phyloP scores from a whole-genome alignment of 2,888 invertebrate species.

The Mycogona germanica region DNA sequence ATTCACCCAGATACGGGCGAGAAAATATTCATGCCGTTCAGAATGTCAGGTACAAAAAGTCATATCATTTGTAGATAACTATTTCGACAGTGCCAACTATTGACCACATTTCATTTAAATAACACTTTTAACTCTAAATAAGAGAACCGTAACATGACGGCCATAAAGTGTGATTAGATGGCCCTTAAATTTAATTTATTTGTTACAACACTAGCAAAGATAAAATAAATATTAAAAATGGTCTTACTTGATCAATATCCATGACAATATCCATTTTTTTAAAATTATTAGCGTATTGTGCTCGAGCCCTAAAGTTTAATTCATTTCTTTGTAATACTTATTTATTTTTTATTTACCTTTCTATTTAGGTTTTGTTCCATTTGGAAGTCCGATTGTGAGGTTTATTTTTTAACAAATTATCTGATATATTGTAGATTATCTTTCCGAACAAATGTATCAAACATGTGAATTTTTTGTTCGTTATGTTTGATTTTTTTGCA shows the following conservation, averaged over 20 bases:
- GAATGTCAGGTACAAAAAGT: conserved; percentile 36
- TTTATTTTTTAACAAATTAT: not conserved
- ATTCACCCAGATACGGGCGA: conserved; percentile 39
- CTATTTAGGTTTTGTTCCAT: conserved; percentile 13
- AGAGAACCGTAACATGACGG: not conserved
- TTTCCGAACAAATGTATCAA: no score
- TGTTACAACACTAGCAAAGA: no score
- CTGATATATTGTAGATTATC: not conserved
- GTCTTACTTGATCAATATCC: no score
- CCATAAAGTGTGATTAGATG: no score
- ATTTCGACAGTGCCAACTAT: not conserved
- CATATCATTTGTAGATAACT: not conserved
- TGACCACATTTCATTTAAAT: not conserved
- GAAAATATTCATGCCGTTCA: conserved; percentile 39
- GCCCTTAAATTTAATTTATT: no score
- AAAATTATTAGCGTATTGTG: no score
- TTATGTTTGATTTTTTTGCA: no score
- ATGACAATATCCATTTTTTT: no score
- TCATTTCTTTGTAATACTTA: not conserved
- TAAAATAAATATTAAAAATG: no score
- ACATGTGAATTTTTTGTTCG: no score
- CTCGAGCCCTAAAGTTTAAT: no score
- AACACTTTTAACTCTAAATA: not conserved
- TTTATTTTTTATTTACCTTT: not conserved
- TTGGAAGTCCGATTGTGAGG: conserved; percentile 16